phyloP scores from a whole-genome alignment of 2,113 vertebrate genomes.

The Albula glossodonta region DNA sequence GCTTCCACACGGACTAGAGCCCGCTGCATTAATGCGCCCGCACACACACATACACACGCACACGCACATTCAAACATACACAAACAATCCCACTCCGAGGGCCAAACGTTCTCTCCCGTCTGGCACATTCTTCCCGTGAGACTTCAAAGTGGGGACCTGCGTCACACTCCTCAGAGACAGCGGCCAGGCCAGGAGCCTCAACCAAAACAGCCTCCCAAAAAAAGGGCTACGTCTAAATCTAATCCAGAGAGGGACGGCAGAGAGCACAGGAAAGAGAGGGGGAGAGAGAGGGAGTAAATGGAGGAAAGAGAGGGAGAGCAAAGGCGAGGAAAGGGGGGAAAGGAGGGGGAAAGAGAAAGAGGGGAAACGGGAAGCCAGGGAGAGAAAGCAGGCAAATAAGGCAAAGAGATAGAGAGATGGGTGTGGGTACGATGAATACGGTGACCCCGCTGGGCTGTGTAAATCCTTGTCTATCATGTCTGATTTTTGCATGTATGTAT shows the following conservation, averaged over 20 bases:
- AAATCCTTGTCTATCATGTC: too few species aligned
- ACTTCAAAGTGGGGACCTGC: slow-evolving; percentile 65
- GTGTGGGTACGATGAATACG: too few species aligned
- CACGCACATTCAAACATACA: slow-evolving; percentile 17
- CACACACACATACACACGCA: slow-evolving; percentile 25
- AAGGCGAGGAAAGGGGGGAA: too few species aligned
- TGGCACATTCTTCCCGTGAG: slow-evolving; percentile 41
- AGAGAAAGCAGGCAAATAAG: too few species aligned
- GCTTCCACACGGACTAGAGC: slow-evolving; percentile 35
- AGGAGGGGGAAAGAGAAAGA: too few species aligned
- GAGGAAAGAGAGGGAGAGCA: too few species aligned
- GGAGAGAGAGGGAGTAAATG: neutral
- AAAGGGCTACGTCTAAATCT: slow-evolving; percentile 35
- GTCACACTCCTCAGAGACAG: slow-evolving; percentile 55
- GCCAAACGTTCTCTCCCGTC: neutral
- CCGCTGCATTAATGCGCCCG: slow-evolving; percentile 5
- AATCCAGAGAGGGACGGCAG: slow-evolving; percentile 3
- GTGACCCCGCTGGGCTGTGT: too few species aligned
- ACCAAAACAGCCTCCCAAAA: slow-evolving; percentile 47
- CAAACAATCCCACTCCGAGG: too few species aligned
- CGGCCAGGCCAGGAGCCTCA: slow-evolving; percentile 56
- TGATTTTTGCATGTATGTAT: too few species aligned
- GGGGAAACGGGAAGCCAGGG: too few species aligned
- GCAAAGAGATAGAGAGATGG: too few species aligned
- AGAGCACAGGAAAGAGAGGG: neutral